Evolutionary conservation across 2,797 vertebrate genomes (phyloP).

Genomic region (Pelodytes ibericus): DNA sequence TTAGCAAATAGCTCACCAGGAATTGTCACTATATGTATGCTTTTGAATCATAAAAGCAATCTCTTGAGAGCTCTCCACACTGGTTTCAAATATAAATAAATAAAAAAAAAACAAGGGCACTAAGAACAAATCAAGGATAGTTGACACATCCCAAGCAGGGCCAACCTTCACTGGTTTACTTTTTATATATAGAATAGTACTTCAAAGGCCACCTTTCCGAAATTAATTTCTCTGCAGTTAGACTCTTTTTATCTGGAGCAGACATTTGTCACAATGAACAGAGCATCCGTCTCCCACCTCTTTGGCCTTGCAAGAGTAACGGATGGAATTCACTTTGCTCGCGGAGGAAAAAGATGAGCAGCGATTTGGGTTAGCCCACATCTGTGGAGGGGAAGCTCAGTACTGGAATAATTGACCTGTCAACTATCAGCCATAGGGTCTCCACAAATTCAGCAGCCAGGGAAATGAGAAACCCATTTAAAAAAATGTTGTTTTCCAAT

Average conservation of each 20-base stretch:
- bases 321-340: conserved; percentile 74
- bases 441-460: conserved; percentile 71
- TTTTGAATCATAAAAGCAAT: conserved; percentile 46
- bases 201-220: conserved; percentile 60
- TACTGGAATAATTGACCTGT: conserved; percentile 90
- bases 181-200: conserved; percentile 53
- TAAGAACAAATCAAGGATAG: conserved; percentile 51
- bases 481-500: conserved; percentile 81
- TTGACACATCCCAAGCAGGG: conserved; percentile 51
- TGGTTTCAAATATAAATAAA: conserved; percentile 28
- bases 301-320: conserved; percentile 73
- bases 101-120: conserved; percentile 21
- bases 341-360: conserved; percentile 77
- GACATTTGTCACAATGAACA: conserved; percentile 77
- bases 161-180: conserved; percentile 49
- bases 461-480: conserved; percentile 83
- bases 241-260: conserved; percentile 73
- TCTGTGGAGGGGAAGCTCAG: conserved; percentile 66
- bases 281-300: conserved; percentile 77
- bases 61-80: conserved; percentile 24
- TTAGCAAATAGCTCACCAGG: conserved; percentile 24
- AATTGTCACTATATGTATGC: conserved; percentile 32
- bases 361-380: conserved; percentile 75
- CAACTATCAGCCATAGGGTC: conserved; percentile 78
- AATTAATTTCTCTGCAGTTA: conserved; percentile 69